Conservation (phyloP, 2,888 invertebrate species). For the Augiades crinisus region DNA sequence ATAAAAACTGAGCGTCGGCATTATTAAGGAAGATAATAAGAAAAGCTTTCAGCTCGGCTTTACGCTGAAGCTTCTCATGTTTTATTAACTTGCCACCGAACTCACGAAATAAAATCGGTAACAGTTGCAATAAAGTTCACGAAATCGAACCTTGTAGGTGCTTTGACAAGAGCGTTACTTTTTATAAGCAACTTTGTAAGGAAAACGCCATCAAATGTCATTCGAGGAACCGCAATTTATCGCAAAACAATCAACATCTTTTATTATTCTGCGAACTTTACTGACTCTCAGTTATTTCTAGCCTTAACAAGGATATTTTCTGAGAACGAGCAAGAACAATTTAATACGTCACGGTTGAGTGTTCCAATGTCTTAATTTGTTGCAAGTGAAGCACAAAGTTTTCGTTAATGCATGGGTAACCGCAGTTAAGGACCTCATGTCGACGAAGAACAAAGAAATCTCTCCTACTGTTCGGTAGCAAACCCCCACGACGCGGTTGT, state of each 20-base stretch:
- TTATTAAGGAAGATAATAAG: constrained; percentile 7
- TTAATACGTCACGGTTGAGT: constrained; percentile 31
- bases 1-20: constrained; percentile 1
- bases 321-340: constrained; percentile 12
- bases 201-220: background rate
- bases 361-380: constrained; percentile 48
- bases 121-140: constrained; percentile 8
- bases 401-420: constrained; percentile 53
- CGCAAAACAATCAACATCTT: constrained; percentile 14
- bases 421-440: constrained; percentile 66
- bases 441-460: constrained; percentile 58
- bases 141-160: constrained; percentile 12
- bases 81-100: constrained; percentile 22
- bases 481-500: constrained; percentile 52
- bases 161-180: constrained; percentile 2
- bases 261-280: constrained; percentile 16
- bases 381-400: constrained; percentile 35
- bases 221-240: constrained; percentile 12
- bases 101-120: constrained; percentile 18
- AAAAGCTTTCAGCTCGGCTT: constrained; percentile 12
- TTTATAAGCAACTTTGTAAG: constrained; percentile 9
- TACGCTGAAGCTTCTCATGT: constrained; percentile 9
- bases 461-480: constrained; percentile 67
- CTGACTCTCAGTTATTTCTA: constrained; percentile 3
- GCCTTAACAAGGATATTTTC: constrained; percentile 11